Percentiles rank a stretch among this genome's conserved stretches.
These are phyloP conservation scores for Microctonus aethiopoides DNA, from an alignment of 2,888 invertebrate species.

Conservation along the genomic window DNA sequence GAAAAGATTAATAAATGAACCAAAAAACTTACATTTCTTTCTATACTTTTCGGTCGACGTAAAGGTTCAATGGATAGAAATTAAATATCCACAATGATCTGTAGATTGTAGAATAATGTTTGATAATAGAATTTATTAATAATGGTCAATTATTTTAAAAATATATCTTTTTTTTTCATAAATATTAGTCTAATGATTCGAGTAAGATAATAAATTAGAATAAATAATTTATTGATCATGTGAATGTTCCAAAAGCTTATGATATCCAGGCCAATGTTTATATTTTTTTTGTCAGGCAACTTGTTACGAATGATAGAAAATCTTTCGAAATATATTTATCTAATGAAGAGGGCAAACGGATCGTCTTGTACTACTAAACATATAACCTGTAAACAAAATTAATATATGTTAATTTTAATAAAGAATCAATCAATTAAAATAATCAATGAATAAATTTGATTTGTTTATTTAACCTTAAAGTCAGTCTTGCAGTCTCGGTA, in stretches of 20 bases:
- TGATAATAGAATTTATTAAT: too few species aligned
- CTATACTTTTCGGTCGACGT: too few species aligned
- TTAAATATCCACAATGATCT: too few species aligned
- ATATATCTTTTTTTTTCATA: too few species aligned
- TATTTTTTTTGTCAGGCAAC: slow-evolving; percentile 96
- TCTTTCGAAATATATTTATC: slow-evolving; percentile 83
- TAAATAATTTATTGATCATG: neutral
- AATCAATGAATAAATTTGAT: slow-evolving; percentile 54
- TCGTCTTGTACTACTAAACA: slow-evolving; percentile 84
- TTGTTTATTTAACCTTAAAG: slow-evolving; percentile 92
- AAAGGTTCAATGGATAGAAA: too few species aligned
- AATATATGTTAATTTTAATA: slow-evolving; percentile 69
- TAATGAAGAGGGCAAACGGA: slow-evolving; percentile 85
- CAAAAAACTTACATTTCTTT: too few species aligned
- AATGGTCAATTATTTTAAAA: too few species aligned
- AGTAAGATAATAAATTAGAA: too few species aligned
- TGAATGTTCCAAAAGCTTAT: slow-evolving; percentile 85
- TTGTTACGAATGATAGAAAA: slow-evolving; percentile 91
- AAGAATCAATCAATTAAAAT: slow-evolving; percentile 61
- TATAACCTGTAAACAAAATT: slow-evolving; percentile 61
- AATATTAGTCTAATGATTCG: too few species aligned
- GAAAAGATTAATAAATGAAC: too few species aligned
- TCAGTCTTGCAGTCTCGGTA: slow-evolving; percentile 95
- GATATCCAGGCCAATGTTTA: slow-evolving; percentile 93
- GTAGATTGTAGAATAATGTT: too few species aligned